These are phyloP conservation scores for Marronus borbonicus DNA, from an alignment of 2,888 invertebrate genomes.

Conservation along the genomic window DNA sequence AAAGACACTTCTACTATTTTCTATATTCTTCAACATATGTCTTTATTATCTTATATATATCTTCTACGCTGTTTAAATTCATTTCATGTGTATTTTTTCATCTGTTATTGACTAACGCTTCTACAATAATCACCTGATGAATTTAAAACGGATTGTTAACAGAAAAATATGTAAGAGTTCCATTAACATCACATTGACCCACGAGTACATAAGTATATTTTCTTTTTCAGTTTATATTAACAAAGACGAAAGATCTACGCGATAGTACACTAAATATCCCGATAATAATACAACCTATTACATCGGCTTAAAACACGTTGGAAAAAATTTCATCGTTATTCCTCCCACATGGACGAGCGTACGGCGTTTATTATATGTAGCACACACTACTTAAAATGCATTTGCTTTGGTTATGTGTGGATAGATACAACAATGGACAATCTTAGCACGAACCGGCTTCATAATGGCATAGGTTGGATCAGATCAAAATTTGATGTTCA, in stretches of 20 bases:
- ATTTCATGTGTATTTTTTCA: no score
- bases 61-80: no score
- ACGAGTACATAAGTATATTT: background rate
- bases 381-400: slow-evolving; percentile 39
- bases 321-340: slow-evolving; percentile 29
- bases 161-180: no score
- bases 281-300: background rate
- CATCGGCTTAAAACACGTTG: background rate
- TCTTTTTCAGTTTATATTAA: background rate
- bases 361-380: slow-evolving; percentile 11
- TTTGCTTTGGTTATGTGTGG: slow-evolving; percentile 40
- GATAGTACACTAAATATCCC: background rate
- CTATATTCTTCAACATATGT: no score
- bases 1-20: no score
- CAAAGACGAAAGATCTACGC: background rate
- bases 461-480: slow-evolving; percentile 48
- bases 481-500: slow-evolving; percentile 50
- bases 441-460: slow-evolving; percentile 38
- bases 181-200: no score
- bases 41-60: no score
- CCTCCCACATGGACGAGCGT: slow-evolving; percentile 15
- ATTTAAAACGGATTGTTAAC: no score
- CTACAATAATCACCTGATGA: no score
- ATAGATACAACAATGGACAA: slow-evolving; percentile 48
- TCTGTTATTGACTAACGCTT: no score